These are phyloP conservation scores for Pediacus dermestoides DNA, from an alignment of 2,888 invertebrate species.

Conservation along the genomic window DNA sequence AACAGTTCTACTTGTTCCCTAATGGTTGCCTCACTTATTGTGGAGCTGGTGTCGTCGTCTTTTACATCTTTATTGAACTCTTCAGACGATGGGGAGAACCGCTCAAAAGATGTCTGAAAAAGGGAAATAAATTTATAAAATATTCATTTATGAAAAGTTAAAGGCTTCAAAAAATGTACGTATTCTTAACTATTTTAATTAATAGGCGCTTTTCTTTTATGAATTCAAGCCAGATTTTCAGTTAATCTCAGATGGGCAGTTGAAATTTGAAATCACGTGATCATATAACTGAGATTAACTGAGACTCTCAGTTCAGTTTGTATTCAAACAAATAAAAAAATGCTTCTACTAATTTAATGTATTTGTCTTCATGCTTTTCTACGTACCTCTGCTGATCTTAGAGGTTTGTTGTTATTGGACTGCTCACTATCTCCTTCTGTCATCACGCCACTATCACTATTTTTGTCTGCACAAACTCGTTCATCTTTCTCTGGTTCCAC, in stretches of 20 bases:
- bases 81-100: constrained; percentile 47
- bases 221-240: too few species aligned
- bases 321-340: too few species aligned
- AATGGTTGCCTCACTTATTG: constrained; percentile 55
- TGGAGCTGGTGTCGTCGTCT: constrained; percentile 46
- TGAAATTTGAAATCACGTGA: too few species aligned
- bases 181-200: too few species aligned
- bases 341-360: neutral
- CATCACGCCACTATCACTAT: constrained; percentile 67
- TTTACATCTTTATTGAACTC: constrained; percentile 44
- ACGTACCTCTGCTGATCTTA: constrained; percentile 40
- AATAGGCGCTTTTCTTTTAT: too few species aligned
- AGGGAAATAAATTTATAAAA: too few species aligned
- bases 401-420: constrained; percentile 41
- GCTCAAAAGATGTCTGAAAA: constrained; percentile 40
- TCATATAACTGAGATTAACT: too few species aligned
- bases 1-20: constrained; percentile 66
- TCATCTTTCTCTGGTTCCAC: constrained; percentile 44
- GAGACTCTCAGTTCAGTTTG: too few species aligned
- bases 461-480: constrained; percentile 56
- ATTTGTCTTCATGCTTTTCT: constrained; percentile 5
- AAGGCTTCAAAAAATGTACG: too few species aligned
- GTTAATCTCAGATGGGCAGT: too few species aligned
- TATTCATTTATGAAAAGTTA: too few species aligned
- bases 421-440: constrained; percentile 62